Evolutionary conservation across 2,888 invertebrate genomes (phyloP), one percentile per base, ranked within the genome.

Genomic region (Invenusta paracnida): DNA sequence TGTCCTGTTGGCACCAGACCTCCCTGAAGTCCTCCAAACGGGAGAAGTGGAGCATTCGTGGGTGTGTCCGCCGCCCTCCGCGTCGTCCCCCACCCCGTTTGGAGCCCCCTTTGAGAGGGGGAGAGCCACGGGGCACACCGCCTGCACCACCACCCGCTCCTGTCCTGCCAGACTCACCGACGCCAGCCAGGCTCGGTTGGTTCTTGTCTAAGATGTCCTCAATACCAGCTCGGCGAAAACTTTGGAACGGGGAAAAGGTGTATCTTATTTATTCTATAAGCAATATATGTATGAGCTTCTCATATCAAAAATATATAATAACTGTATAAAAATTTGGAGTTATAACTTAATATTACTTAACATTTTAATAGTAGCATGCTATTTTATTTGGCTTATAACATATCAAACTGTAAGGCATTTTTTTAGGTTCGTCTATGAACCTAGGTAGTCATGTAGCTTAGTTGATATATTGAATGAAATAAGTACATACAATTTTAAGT

Each of bases 131-230:
- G 11, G 48, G 48, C 11, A 48, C 17, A 17, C 48, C 48, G 17
- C 48, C 48, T 48, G 48, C 48, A 11, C 48, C 48, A 5, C 17
- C 17, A 73, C 2, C 23, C 25, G 23, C 11, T 2, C 23, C 23
- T 2, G 23, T 23, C 5, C 73, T 5, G 27, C 73, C 23, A 23
- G 73, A 5, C 25, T 23, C 73, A 5, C 48, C 48, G 17, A 17
- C 17, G 48, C 48, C 48, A 17, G 5, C 5, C 23, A 73, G 27
- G 23, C 73, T 73, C 25, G 73, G 73, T 23, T 73, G 73, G 73
- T 73, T 73, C 73, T 73, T 73, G 27, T 73, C 73, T 25, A 73
- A 25, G 25, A 73, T 73, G 73, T 73, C 73, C 23, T 73, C 73
- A 73, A 73, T 73, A 25, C 73, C 73, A 2, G 73, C 73, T 25